Conservation (phyloP, 2,797 vertebrate species). For the Muraenolepis orangiensis region DNA sequence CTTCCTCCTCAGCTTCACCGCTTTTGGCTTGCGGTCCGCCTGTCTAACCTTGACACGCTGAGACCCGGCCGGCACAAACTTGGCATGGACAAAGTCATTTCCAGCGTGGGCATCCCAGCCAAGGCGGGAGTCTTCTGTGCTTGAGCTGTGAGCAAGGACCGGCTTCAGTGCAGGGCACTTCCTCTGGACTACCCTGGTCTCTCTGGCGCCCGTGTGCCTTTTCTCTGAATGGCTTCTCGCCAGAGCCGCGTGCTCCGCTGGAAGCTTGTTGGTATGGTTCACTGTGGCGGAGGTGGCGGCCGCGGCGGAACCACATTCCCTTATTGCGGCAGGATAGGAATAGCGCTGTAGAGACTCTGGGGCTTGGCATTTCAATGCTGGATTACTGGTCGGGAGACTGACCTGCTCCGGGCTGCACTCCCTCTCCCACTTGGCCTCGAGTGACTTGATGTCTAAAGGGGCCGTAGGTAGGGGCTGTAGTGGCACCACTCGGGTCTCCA, state of each 20-base stretch:
- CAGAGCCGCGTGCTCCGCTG: constrained; percentile 29
- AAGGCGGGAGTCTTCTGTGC: constrained; percentile 51
- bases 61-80: constrained; percentile 76
- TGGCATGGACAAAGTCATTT: constrained; percentile 76
- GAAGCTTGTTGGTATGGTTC: constrained; percentile 36
- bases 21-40: constrained; percentile 79
- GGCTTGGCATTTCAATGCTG: constrained; percentile 20
- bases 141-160: constrained; percentile 40
- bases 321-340: constrained; percentile 46
- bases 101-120: constrained; percentile 41
- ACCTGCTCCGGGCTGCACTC: constrained; percentile 43
- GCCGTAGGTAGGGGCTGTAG: constrained; percentile 24
- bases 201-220: constrained; percentile 27
- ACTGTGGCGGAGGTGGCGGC: constrained; percentile 37
- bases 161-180: constrained; percentile 51
- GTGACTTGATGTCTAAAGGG: constrained; percentile 30
- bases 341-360: constrained; percentile 41
- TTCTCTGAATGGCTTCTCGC: constrained; percentile 39
- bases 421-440: constrained; percentile 43
- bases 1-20: constrained; percentile 76
- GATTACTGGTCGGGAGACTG: constrained; percentile 30
- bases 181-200: constrained; percentile 24
- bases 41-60: constrained; percentile 74
- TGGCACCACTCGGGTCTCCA: constrained; percentile 22
- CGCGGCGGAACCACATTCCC: constrained; percentile 56